These are phyloP conservation scores for Holotrichia oblita DNA, from an alignment of 1,140 invertebrate species.

Conservation along the genomic window DNA sequence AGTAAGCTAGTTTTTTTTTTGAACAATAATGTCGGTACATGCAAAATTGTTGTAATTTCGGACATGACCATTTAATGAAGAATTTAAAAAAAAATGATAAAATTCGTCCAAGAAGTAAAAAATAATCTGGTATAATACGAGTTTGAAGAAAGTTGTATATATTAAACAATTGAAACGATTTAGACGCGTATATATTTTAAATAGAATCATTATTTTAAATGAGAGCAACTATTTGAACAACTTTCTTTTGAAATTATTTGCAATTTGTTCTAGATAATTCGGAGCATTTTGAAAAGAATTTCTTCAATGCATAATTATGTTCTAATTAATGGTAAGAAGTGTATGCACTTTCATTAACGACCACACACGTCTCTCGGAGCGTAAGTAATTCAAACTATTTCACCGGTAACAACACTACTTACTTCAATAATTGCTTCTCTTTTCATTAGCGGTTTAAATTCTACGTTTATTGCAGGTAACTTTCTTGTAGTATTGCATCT, in stretches of 20 bases:
- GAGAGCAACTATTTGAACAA: too few relatives aligned
- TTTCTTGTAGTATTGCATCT: too few relatives aligned
- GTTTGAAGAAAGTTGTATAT: too few relatives aligned
- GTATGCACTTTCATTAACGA: constrained; percentile 3
- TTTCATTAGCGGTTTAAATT: constrained; percentile 6
- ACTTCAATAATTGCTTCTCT: background rate
- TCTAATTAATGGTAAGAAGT: constrained; percentile 18
- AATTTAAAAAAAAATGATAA: too few relatives aligned
- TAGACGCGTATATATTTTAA: too few relatives aligned
- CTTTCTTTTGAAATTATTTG: background rate
- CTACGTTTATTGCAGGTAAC: background rate
- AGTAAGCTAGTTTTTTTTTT: background rate
- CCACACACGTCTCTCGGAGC: background rate
- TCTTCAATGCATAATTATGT: constrained; percentile 6
- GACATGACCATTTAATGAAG: too few relatives aligned
- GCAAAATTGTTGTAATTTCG: background rate
- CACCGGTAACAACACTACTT: background rate
- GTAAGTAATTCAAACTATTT: constrained; percentile 8
- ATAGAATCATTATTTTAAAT: too few relatives aligned
- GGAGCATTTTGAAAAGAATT: background rate
- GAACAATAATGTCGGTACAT: background rate
- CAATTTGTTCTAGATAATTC: background rate
- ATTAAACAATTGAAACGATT: too few relatives aligned
- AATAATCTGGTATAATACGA: background rate
- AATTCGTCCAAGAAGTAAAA: background rate